These are phyloP conservation scores for Acleris emargana DNA, from an alignment of 2,888 invertebrate species.

Conservation along the genomic window DNA sequence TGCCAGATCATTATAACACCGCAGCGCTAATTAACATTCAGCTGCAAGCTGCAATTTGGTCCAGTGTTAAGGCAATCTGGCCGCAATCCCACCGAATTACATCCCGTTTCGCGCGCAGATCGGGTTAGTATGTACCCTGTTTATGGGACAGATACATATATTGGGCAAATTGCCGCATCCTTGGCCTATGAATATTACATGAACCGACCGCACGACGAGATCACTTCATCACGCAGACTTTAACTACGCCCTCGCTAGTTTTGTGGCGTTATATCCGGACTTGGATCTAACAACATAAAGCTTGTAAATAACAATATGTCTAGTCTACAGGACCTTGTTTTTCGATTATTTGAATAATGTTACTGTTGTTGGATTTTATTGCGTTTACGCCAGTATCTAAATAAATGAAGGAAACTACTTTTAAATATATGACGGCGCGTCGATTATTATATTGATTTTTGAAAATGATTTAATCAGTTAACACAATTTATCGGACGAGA, in stretches of 20 bases:
- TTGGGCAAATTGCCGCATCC: slow-evolving; percentile 70
- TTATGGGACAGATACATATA: slow-evolving; percentile 52
- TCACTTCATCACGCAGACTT: slow-evolving; percentile 65
- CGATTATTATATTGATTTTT: no score
- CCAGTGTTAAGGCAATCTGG: slow-evolving; percentile 20
- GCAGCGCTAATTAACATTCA: slow-evolving; percentile 21
- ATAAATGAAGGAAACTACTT: no score
- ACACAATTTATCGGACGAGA: no score
- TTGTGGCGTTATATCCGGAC: slow-evolving; percentile 25
- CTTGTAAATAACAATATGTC: slow-evolving; percentile 24
- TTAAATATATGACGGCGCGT: no score
- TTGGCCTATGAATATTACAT: slow-evolving; percentile 72
- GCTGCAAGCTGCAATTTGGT: slow-evolving; percentile 18
- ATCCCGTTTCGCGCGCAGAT: slow-evolving; percentile 32
- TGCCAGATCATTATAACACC: slow-evolving; percentile 4
- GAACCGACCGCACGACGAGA: slow-evolving; percentile 60
- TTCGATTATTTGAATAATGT: no score
- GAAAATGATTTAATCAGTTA: no score
- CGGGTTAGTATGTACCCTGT: slow-evolving; percentile 48
- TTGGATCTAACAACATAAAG: slow-evolving; percentile 17
- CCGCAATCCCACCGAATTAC: slow-evolving; percentile 35
- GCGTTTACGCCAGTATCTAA: no score
- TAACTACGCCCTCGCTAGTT: slow-evolving; percentile 48
- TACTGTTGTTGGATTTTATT: no score
- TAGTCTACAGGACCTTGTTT: neutral